Evolutionary conservation across 2,113 vertebrate species (phyloP), one percentile per base, ranked within the genome.

Genomic region (Danionella cerebrum): DNA sequence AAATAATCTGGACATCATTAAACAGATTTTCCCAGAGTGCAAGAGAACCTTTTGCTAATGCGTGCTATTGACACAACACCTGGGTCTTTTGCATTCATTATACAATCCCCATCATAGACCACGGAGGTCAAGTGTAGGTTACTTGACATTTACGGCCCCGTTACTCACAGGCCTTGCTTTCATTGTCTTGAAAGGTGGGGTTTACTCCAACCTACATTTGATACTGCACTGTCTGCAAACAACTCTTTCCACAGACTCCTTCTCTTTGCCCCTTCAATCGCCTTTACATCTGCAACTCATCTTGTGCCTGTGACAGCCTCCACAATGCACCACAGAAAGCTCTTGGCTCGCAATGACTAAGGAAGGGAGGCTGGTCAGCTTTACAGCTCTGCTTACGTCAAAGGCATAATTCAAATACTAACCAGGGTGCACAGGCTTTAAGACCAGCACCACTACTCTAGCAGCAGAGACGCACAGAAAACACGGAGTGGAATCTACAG

Each of bases 381-480:
- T 98, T 94, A 98, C 94, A 91, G 92, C 92, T 92, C 85, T 90
- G 91, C 93, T 98, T 95, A 98, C 95, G 94, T 98, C 95, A 98
- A 97, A 95, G 87, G 91, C 92, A 98, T 98, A 95, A 96, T 93
- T 98, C 93, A 93, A 95, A 98, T 97, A 94, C 90, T 94, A 94
- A 92, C 85, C 90, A 90, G 90, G 89, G 90, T 84, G 91, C 89
- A 88, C 74, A n/a, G n/a, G 85, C 91, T 89, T 91, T 89, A 91
- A 92, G 90, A 86, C 88, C 87, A 84, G 84, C 69, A 78, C 78
- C 86, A 73, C 81, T 80, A 83, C 84, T 86, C 84, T 75, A n/a
- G 73, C 82, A 80, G 81, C 84, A 79, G 70, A 60, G 14, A 50
- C 69, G 42, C 73, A 55, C 41, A 12, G 71, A 92, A 96, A 90